A percentile compares a stretch with the other conserved stretches of the same genome.
phyloP scores from a whole-genome alignment of 92 coral and sea anemone genomes.

The Phymanthus crucifer region DNA sequence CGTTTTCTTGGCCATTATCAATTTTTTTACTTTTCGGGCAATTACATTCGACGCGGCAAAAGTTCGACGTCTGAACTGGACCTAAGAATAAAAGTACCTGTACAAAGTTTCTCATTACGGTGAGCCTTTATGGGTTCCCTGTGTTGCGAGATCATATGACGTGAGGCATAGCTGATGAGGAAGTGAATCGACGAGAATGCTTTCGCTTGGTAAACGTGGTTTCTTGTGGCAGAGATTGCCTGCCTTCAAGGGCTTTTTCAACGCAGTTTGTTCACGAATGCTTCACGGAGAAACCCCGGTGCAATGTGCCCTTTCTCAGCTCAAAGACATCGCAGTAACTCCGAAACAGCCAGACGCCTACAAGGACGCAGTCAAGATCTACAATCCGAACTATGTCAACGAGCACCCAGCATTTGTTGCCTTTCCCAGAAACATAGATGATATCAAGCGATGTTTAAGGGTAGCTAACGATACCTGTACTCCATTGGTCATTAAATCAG shows the following conservation, averaged over 20 bases:
- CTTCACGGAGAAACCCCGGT: not conserved
- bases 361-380: constrained; percentile 70
- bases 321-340: constrained; percentile 66
- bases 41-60: too few relatives aligned
- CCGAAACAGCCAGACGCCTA: constrained; percentile 63
- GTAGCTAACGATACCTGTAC: constrained; percentile 47
- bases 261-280: not conserved
- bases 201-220: not conserved
- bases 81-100: too few relatives aligned
- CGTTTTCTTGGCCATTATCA: too few relatives aligned
- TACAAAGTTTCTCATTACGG: too few relatives aligned
- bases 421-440: constrained; percentile 60
- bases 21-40: too few relatives aligned
- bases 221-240: not conserved
- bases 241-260: not conserved
- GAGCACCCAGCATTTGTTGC: constrained; percentile 88
- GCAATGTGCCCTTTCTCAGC: constrained; percentile 50
- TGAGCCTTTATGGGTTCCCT: not conserved
- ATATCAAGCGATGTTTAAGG: constrained; percentile 73
- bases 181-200: not conserved
- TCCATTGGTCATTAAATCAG: constrained; percentile 76
- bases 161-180: not conserved
- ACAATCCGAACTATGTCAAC: constrained; percentile 65
- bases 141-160: not conserved
- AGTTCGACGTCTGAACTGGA: too few relatives aligned